Conservation (phyloP, 2,113 vertebrate species). For the Myotis yumanensis region DNA sequence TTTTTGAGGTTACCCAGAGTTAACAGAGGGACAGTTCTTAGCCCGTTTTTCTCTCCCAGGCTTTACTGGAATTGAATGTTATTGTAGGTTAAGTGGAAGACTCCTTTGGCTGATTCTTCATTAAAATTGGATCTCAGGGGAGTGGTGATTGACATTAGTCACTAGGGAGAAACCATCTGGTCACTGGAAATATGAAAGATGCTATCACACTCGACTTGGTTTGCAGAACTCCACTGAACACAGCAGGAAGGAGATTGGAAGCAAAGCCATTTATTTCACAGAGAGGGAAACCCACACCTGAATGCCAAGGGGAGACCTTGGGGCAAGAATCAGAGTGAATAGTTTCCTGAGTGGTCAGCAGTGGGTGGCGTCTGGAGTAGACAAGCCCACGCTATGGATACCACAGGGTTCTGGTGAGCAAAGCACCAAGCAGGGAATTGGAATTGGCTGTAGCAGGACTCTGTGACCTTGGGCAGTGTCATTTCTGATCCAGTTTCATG, state of each 20-base stretch:
- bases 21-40: not conserved
- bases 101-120: not conserved
- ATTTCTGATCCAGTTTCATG: not conserved
- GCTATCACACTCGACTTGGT: not conserved
- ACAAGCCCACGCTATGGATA: not conserved
- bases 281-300: constrained; percentile 25
- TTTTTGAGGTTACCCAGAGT: constrained; percentile 30
- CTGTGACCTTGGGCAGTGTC: not conserved
- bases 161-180: not conserved
- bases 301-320: not conserved
- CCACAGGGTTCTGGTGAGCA: not conserved
- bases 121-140: not conserved
- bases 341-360: constrained; percentile 24
- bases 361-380: not conserved
- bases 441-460: not conserved
- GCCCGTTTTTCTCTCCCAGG: not conserved
- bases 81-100: not conserved
- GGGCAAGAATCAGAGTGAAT: not conserved
- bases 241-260: constrained; percentile 19
- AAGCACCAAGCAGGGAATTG: no score
- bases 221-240: not conserved
- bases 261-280: constrained; percentile 27
- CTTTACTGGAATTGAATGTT: constrained; percentile 43
- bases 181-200: not conserved
- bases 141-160: not conserved